phyloP scores from a whole-genome alignment of 2,888 invertebrate genomes.

The Cheilosia grossa region DNA sequence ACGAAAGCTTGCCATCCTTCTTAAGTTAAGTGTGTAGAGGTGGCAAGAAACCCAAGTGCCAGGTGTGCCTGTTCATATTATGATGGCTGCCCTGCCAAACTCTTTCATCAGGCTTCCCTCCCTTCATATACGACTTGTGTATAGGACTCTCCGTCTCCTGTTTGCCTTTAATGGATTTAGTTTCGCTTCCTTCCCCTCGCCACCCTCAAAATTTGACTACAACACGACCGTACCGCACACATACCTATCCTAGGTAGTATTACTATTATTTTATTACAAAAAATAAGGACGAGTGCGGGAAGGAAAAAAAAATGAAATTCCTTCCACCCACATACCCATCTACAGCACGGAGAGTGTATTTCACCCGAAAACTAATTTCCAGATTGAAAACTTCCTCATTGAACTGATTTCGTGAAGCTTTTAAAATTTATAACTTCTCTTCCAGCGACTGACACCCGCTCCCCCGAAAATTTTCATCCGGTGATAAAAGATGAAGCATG shows the following conservation, averaged over 20 bases:
- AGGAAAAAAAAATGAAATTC: slow-evolving; percentile 10
- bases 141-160: slow-evolving; percentile 9
- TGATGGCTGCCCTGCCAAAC: slow-evolving; percentile 6
- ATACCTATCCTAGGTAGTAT: slow-evolving; percentile 14
- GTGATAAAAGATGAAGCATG: slow-evolving; percentile 62
- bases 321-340: background rate
- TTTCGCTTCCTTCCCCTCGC: slow-evolving; percentile 29
- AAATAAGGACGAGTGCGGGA: slow-evolving; percentile 2
- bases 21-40: slow-evolving; percentile 59
- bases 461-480: slow-evolving; percentile 54
- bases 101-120: too few species aligned
- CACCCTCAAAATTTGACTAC: slow-evolving; percentile 52
- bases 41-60: slow-evolving; percentile 58
- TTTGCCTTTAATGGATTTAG: slow-evolving; percentile 71
- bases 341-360: slow-evolving; percentile 35
- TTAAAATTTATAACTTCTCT: slow-evolving; percentile 77
- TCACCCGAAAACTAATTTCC: slow-evolving; percentile 76
- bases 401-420: slow-evolving; percentile 76
- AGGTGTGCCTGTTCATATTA: slow-evolving; percentile 42
- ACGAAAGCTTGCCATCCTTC: slow-evolving; percentile 46
- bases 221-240: slow-evolving; percentile 5
- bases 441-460: background rate
- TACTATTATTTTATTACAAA: slow-evolving; percentile 70
- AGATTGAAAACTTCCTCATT: slow-evolving; percentile 77
- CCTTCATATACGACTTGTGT: too few species aligned